phyloP scores from a whole-genome alignment of 2,888 invertebrate species.

The Sthenelais limicola region DNA sequence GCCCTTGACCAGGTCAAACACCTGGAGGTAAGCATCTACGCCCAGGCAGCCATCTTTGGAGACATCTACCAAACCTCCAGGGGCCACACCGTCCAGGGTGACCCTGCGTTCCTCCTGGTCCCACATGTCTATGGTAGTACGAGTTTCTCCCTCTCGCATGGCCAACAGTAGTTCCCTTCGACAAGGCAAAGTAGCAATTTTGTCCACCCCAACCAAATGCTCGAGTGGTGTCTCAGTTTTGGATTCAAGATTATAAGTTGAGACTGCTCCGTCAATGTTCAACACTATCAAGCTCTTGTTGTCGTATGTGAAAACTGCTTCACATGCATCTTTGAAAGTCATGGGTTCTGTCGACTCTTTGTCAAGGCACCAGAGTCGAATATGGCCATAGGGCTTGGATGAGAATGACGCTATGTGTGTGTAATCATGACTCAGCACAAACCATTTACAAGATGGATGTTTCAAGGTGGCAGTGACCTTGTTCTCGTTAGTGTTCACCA shows the following conservation, averaged over 20 bases:
- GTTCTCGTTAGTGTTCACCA: conserved; percentile 45
- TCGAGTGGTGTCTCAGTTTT: background rate
- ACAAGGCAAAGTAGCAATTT: conserved; percentile 26
- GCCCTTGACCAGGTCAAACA: conserved; percentile 47
- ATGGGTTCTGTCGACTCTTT: conserved; percentile 39
- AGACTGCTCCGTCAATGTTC: background rate
- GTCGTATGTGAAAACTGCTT: conserved; percentile 50
- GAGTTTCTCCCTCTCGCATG: background rate
- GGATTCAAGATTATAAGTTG: background rate
- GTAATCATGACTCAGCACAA: conserved; percentile 44
- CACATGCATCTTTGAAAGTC: conserved; percentile 24
- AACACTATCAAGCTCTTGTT: conserved; percentile 45
- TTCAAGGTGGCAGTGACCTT: conserved; percentile 39
- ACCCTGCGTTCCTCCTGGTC: background rate
- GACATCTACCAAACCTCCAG: conserved; percentile 46
- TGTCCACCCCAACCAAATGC: background rate
- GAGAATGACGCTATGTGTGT: conserved; percentile 43
- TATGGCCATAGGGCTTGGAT: conserved; percentile 16
- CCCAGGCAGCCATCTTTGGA: conserved; percentile 49
- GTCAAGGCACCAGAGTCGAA: conserved; percentile 41
- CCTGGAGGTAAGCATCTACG: conserved; percentile 51
- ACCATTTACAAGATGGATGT: conserved; percentile 44
- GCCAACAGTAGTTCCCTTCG: conserved; percentile 25
- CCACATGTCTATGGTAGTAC: conserved; percentile 15
- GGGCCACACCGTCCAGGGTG: conserved; percentile 24